These are phyloP conservation scores for Tachuris rubrigastra DNA, from an alignment of 2,113 vertebrate species.

Conservation along the genomic window DNA sequence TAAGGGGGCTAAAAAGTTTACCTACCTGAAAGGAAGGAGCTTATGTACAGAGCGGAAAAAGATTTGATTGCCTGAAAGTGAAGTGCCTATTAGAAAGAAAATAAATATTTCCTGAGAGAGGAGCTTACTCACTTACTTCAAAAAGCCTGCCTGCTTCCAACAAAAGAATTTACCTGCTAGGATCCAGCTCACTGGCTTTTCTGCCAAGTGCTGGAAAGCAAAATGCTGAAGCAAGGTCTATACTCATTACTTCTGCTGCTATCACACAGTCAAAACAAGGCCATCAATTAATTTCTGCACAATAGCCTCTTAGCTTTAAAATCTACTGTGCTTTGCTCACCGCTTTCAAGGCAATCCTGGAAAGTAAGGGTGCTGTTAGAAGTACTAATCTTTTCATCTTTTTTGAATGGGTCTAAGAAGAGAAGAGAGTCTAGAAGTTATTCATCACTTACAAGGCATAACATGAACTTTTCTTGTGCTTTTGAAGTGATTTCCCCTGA, in stretches of 20 bases:
- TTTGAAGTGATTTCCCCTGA: conserved; percentile 58
- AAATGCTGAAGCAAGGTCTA: conserved; percentile 1
- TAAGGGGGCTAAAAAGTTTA: neutral
- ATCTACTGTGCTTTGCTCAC: neutral
- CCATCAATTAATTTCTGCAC: conserved; percentile 48
- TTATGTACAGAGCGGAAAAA: neutral
- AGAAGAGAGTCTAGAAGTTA: conserved; percentile 18
- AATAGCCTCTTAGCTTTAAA: conserved; percentile 22
- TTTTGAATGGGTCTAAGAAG: conserved; percentile 17
- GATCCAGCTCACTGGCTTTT: neutral
- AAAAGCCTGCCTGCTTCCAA: neutral
- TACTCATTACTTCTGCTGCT: conserved; percentile 7
- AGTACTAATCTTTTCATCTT: conserved; percentile 57
- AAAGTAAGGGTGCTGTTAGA: neutral
- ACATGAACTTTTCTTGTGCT: conserved; percentile 39
- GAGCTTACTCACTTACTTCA: conserved; percentile 16
- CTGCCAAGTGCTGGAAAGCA: neutral
- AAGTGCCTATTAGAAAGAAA: conserved; percentile 18
- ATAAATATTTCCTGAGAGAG: neutral
- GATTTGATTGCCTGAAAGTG: conserved; percentile 27
- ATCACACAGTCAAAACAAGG: conserved; percentile 12
- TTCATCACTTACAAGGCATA: conserved; percentile 49
- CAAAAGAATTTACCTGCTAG: conserved; percentile 10
- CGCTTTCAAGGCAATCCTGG: conserved; percentile 32
- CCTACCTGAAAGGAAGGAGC: conserved; percentile 28